Evolutionary conservation across 92 coral and sea anemone species (phyloP).

Genomic region (Zoanthus gigantus): DNA sequence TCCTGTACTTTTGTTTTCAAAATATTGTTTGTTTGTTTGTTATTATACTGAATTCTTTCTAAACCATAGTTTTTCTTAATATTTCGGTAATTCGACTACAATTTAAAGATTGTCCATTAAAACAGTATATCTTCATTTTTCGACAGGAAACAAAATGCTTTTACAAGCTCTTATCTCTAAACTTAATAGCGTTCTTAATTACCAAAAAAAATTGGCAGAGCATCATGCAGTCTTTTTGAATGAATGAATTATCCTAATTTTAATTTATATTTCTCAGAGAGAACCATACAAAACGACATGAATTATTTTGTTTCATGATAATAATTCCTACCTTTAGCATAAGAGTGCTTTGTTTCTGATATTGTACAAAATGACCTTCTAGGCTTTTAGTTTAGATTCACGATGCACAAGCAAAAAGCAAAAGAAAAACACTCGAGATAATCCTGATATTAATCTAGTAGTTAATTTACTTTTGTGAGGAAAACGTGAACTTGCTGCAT

Average conservation of each 20-base stretch:
- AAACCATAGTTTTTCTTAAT: not conserved
- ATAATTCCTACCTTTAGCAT: not conserved
- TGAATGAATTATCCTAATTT: constrained; percentile 32
- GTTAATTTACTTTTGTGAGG: too few relatives aligned
- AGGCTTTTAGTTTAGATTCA: not conserved
- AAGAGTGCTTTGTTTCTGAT: not conserved
- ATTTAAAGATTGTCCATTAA: not conserved
- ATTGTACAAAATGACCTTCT: not conserved
- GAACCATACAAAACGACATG: constrained; percentile 5
- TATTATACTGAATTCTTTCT: not conserved
- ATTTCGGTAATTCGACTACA: not conserved
- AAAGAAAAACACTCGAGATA: too few relatives aligned
- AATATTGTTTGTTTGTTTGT: constrained; percentile 6
- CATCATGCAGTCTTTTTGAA: constrained; percentile 4
- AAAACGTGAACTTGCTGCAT: too few relatives aligned
- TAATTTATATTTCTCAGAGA: not conserved
- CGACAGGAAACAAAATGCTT: not conserved
- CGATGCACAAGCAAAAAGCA: too few relatives aligned
- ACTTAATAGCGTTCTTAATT: constrained; percentile 32
- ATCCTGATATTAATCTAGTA: too few relatives aligned
- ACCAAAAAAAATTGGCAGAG: constrained; percentile 1
- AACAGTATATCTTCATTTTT: not conserved
- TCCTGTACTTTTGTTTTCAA: not conserved
- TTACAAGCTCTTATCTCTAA: not conserved
- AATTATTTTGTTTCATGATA: not conserved